Conservation (phyloP, 2,113 vertebrate genomes). For the Oophaga pumilio region DNA sequence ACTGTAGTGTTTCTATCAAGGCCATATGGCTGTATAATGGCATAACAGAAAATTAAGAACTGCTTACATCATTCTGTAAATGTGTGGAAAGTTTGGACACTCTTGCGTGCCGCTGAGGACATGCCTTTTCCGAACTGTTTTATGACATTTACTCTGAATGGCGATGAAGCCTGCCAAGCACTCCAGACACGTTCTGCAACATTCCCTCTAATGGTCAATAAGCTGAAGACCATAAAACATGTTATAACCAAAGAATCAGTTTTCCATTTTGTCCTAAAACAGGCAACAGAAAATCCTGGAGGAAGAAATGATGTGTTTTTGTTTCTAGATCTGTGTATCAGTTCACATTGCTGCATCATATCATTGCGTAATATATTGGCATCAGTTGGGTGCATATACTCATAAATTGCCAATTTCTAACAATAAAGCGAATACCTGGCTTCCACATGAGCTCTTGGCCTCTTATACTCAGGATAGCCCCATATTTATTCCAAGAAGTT, state of each 20-base stretch:
- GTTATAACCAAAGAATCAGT: constrained; percentile 13
- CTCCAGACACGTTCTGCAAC: constrained; percentile 11
- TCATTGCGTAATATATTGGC: background rate
- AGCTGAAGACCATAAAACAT: constrained; percentile 23
- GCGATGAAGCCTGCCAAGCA: constrained; percentile 8
- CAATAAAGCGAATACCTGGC: background rate
- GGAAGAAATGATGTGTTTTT: background rate
- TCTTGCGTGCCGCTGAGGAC: constrained; percentile 9
- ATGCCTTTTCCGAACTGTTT: constrained; percentile 41
- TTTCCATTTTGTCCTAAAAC: background rate
- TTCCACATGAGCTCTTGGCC: background rate
- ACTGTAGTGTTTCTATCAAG: background rate
- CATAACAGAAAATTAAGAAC: background rate
- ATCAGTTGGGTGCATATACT: background rate
- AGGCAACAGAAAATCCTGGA: background rate
- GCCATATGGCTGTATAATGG: constrained; percentile 8
- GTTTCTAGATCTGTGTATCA: background rate
- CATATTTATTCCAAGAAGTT: background rate
- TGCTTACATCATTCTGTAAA: background rate
- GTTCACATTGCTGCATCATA: background rate
- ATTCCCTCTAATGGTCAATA: background rate
- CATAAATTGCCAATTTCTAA: too few species aligned
- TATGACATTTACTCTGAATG: constrained; percentile 30
- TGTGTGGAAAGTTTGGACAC: background rate
- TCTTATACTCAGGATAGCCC: background rate